Conservation (phyloP, 2,888 invertebrate genomes). For the Leuctra nigra region DNA sequence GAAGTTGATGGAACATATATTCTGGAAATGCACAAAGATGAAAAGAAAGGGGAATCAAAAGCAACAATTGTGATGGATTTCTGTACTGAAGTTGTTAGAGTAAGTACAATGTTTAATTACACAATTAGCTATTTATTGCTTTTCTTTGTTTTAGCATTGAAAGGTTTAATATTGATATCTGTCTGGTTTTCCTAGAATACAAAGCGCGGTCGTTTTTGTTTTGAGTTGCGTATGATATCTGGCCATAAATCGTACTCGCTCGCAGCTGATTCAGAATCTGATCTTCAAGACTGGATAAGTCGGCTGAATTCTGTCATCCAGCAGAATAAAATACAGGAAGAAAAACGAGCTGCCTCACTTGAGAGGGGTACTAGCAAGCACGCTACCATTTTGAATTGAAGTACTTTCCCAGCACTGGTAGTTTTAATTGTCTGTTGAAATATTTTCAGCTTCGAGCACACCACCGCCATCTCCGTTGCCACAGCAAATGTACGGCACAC, state of each 20-base stretch:
- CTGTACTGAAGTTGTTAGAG: slow-evolving; percentile 81
- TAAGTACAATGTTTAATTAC: too few relatives aligned
- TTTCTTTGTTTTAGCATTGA: too few relatives aligned
- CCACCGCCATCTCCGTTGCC: slow-evolving; percentile 43
- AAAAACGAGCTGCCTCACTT: slow-evolving; percentile 61
- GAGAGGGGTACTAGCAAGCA: slow-evolving; percentile 56
- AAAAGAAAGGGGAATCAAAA: slow-evolving; percentile 84
- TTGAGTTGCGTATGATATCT: slow-evolving; percentile 80
- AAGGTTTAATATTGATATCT: too few relatives aligned
- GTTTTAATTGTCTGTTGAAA: neutral
- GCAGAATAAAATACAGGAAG: slow-evolving; percentile 73
- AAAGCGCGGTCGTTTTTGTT: slow-evolving; percentile 77
- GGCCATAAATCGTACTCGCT: slow-evolving; percentile 81
- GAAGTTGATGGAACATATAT: slow-evolving; percentile 89
- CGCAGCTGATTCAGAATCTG: slow-evolving; percentile 79
- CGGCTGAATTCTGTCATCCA: slow-evolving; percentile 78
- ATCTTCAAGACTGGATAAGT: slow-evolving; percentile 75
- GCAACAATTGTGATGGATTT: slow-evolving; percentile 91
- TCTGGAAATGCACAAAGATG: slow-evolving; percentile 88
- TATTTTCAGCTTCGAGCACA: slow-evolving; percentile 28
- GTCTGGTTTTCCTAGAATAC: slow-evolving; percentile 53
- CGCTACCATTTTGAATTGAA: too few relatives aligned
- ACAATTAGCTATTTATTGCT: too few relatives aligned
- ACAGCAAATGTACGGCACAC: slow-evolving; percentile 60
- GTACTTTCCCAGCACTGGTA: too few relatives aligned